Percentiles rank a stretch among this genome's conserved stretches.
phyloP scores from a whole-genome alignment of 2,797 vertebrate species.

The Lagorchestes hirsutus region DNA sequence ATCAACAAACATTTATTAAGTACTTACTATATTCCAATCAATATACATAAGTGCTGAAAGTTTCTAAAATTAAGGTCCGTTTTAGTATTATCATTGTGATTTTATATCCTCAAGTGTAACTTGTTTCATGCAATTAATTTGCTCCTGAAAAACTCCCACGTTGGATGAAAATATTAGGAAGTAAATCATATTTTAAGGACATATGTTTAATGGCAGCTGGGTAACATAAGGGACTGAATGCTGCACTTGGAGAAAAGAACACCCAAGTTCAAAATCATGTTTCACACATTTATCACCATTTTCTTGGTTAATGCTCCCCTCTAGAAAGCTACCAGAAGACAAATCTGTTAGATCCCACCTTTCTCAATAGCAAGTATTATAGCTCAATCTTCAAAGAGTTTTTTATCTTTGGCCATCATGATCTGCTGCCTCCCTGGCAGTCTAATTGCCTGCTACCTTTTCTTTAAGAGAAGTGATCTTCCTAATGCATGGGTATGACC shows the following conservation, averaged over 20 bases:
- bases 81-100: neutral
- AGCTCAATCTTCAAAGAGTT: neutral
- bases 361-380: neutral
- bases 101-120: neutral
- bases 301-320: neutral
- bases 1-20: neutral
- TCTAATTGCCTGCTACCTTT: neutral
- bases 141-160: neutral
- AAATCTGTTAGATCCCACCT: neutral
- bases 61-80: neutral
- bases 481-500: neutral
- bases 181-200: constrained; percentile 2
- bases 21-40: neutral
- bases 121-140: constrained; percentile 1
- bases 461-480: neutral
- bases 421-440: neutral
- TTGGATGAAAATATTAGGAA: neutral
- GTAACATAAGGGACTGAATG: neutral
- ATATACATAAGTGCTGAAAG: neutral
- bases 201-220: neutral
- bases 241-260: neutral
- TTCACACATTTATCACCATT: neutral
- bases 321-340: neutral
- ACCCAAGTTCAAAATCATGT: neutral
- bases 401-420: neutral